phyloP scores from a whole-genome alignment of 2,888 invertebrate species.

The Ctenicera cuprea region DNA sequence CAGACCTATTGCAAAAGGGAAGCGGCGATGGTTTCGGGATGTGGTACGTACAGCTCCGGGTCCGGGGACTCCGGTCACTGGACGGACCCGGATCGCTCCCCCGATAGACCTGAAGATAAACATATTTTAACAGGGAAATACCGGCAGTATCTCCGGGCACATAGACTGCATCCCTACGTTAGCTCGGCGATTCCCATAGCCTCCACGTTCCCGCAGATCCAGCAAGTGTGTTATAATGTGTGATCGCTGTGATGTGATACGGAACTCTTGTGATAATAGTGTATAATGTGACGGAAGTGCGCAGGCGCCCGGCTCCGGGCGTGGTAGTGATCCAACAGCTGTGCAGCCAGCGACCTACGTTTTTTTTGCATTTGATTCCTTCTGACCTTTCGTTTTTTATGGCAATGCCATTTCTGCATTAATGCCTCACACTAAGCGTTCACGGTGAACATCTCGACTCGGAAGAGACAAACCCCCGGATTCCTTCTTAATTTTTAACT shows the following conservation, averaged over 20 bases:
- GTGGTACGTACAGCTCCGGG: conserved; percentile 66
- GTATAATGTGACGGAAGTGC: conserved; percentile 69
- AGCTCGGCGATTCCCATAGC: conserved; percentile 72
- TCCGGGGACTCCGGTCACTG: conserved; percentile 69
- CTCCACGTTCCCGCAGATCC: conserved; percentile 75
- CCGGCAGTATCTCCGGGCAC: conserved; percentile 76
- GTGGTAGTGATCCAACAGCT: conserved; percentile 71
- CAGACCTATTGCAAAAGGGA: conserved; percentile 64
- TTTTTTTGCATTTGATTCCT: conserved; percentile 62
- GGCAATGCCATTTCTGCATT: conserved; percentile 49
- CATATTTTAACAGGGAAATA: conserved; percentile 75
- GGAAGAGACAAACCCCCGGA: conserved; percentile 36
- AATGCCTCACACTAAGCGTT: conserved; percentile 34
- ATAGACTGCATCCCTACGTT: conserved; percentile 77
- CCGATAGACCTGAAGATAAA: conserved; percentile 69
- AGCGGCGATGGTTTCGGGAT: conserved; percentile 70
- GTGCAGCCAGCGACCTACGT: conserved; percentile 61
- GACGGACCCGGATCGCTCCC: conserved; percentile 69
- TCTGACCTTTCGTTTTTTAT: conserved; percentile 54
- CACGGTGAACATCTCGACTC: conserved; percentile 34
- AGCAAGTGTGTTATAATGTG: conserved; percentile 79
- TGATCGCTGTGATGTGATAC: conserved; percentile 72
- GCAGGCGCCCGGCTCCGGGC: conserved; percentile 69
- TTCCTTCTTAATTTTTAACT: conserved; percentile 22
- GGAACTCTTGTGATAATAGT: conserved; percentile 73